Evolutionary conservation across 37 sponge, comb jelly and placozoan species (phyloP).

Genomic region (Axinella damicornis): DNA sequence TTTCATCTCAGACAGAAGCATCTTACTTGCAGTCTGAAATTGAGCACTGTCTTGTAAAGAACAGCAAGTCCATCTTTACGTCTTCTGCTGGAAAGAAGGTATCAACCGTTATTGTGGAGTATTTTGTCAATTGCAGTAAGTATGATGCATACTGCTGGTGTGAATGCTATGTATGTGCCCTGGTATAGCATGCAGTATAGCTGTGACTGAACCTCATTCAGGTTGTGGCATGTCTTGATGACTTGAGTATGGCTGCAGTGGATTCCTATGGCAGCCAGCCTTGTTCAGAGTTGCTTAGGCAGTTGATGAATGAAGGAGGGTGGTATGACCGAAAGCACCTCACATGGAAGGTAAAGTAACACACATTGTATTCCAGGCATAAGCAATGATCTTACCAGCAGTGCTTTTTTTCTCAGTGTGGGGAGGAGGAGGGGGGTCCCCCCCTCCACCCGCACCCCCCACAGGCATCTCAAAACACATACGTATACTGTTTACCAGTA

Average conservation of each 20-base stretch:
- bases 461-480: too few relatives aligned
- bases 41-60: background rate
- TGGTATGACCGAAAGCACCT: constrained; percentile 64
- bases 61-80: background rate
- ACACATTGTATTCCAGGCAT: background rate
- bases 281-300: constrained; percentile 71
- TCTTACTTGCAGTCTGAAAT: background rate
- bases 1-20: constrained; percentile 1
- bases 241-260: constrained; percentile 55
- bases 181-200: background rate
- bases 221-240: constrained; percentile 76
- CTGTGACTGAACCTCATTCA: too few relatives aligned
- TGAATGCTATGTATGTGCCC: background rate
- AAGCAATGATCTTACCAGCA: background rate
- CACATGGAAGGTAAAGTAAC: constrained; percentile 66
- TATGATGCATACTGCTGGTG: too few relatives aligned
- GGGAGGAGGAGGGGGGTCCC: too few relatives aligned
- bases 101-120: too few relatives aligned
- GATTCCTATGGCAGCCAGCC: constrained; percentile 65
- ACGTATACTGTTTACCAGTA: background rate
- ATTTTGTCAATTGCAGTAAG: too few relatives aligned
- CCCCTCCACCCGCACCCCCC: too few relatives aligned
- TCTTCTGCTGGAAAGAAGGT: constrained; percentile 16
- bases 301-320: constrained; percentile 55
- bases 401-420: too few relatives aligned